Evolutionary conservation across 2,113 vertebrate species (phyloP).

Genomic region (Capricornis sumatraensis): DNA sequence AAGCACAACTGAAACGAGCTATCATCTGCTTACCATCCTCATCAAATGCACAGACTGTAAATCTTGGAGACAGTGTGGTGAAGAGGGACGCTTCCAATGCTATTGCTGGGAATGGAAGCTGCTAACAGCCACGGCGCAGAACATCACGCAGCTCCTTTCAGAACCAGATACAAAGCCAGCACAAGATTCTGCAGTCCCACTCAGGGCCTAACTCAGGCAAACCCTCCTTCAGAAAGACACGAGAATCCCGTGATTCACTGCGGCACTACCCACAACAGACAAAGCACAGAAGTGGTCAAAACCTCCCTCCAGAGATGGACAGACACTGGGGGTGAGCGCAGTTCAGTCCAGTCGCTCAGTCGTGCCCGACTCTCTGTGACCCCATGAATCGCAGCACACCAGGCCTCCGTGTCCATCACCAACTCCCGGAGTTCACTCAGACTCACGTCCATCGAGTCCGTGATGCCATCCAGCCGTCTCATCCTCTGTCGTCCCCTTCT

Average conservation of each 20-base stretch:
- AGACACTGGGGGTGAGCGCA: background rate
- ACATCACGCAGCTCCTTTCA: background rate
- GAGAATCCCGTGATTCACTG: background rate
- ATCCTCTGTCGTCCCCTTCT: no score
- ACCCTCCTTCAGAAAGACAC: background rate
- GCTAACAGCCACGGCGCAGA: background rate
- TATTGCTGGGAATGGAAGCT: background rate
- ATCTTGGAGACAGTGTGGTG: background rate
- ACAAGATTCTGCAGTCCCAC: background rate
- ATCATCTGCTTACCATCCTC: background rate
- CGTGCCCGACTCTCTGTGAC: no score
- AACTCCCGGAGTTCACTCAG: no score
- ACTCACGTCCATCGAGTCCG: no score
- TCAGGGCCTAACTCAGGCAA: background rate
- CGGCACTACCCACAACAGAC: background rate
- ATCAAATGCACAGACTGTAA: background rate
- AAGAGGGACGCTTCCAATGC: background rate
- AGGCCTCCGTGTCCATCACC: no score
- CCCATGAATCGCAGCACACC: no score
- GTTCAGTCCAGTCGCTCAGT: no score
- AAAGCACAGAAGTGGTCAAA: background rate
- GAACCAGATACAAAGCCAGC: background rate
- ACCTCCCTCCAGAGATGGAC: background rate
- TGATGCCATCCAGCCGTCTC: no score
- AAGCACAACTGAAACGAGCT: background rate